A percentile compares a stretch with the other conserved stretches of the same genome.
These are phyloP conservation scores for Oxyura jamaicensis DNA, from an alignment of 2,113 vertebrate species.

Conservation along the genomic window DNA sequence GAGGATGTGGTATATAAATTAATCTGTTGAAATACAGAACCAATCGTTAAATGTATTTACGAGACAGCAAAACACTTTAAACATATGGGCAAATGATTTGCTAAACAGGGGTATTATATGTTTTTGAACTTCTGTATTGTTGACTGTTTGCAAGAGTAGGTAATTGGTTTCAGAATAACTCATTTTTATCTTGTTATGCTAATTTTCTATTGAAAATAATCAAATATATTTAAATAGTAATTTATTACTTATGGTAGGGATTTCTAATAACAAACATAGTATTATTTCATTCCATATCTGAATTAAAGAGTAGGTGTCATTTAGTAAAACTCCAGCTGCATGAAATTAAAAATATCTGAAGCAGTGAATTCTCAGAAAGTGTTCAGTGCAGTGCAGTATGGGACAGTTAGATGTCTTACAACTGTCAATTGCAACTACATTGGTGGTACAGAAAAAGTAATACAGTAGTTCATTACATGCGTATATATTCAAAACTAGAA, in stretches of 20 bases:
- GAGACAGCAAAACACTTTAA: background rate
- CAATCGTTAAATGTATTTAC: background rate
- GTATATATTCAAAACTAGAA: background rate
- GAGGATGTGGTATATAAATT: background rate
- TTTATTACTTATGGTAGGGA: background rate
- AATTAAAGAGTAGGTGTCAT: background rate
- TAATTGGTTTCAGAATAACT: background rate
- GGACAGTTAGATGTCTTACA: background rate
- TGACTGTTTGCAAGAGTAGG: background rate
- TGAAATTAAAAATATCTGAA: background rate
- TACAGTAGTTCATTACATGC: background rate
- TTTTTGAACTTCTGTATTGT: background rate
- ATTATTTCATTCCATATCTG: background rate
- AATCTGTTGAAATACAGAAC: background rate
- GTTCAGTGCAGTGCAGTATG: background rate
- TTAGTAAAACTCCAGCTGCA: background rate
- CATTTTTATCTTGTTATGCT: background rate
- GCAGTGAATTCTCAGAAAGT: background rate
- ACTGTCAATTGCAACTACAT: background rate
- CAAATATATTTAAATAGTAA: background rate
- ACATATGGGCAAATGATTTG: background rate
- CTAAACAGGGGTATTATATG: background rate
- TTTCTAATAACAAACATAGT: background rate
- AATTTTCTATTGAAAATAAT: background rate
- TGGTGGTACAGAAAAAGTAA: background rate